Conservation (phyloP, 2,888 invertebrate species). For the Reticulitermes lucifugus region DNA sequence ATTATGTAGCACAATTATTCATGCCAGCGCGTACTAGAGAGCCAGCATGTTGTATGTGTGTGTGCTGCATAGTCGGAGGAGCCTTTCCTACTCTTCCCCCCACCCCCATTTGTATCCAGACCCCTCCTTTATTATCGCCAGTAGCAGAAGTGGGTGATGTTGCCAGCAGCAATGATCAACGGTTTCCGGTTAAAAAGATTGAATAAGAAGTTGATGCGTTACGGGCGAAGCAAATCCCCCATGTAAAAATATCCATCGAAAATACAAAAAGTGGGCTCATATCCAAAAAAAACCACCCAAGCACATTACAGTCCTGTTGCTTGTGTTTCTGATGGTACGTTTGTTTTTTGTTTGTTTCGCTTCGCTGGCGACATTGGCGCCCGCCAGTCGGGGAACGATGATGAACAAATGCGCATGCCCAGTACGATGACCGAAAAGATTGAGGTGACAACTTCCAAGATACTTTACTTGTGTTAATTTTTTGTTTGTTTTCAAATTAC, state of each 20-base stretch:
- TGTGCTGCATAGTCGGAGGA: background rate
- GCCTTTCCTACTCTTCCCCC: background rate
- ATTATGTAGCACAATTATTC: background rate
- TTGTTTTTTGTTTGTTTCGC: slow-evolving; percentile 47
- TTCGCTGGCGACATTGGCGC: slow-evolving; percentile 45
- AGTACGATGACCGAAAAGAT: slow-evolving; percentile 32
- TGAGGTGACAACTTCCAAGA: background rate
- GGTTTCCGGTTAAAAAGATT: slow-evolving; percentile 44
- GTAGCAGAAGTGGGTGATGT: slow-evolving; percentile 11
- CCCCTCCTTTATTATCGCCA: background rate
- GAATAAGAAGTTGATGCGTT: slow-evolving; percentile 8
- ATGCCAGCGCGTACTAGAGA: background rate
- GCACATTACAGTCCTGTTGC: slow-evolving; percentile 9
- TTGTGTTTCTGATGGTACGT: background rate
- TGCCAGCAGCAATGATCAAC: slow-evolving; percentile 47
- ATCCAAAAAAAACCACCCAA: slow-evolving; percentile 39
- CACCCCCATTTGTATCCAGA: background rate
- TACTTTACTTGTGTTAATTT: background rate
- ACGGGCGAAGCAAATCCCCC: slow-evolving; percentile 26
- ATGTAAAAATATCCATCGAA: slow-evolving; percentile 50
- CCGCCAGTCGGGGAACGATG: slow-evolving; percentile 44
- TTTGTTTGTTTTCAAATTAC: background rate
- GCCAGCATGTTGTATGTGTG: background rate
- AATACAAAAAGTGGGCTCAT: slow-evolving; percentile 50
- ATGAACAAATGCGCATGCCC: slow-evolving; percentile 32